phyloP scores from a whole-genome alignment of 2,888 invertebrate genomes.

The Microplitis manilae region DNA sequence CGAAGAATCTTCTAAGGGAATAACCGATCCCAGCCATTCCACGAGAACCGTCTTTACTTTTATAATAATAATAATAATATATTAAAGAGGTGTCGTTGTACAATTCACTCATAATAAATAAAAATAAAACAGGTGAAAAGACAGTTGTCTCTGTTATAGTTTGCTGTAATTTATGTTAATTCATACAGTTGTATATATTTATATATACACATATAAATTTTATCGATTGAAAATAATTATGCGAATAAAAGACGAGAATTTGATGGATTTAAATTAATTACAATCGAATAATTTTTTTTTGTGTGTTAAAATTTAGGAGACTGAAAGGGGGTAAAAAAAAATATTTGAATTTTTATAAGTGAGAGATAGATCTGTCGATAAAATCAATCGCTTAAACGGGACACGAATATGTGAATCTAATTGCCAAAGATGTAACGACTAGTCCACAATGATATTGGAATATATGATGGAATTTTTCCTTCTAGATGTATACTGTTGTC shows the following conservation, averaged over 20 bases:
- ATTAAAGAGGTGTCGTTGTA: not conserved
- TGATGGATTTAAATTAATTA: slow-evolving; percentile 29
- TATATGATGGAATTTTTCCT: not conserved
- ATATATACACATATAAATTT: slow-evolving; percentile 5
- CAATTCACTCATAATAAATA: slow-evolving; percentile 15
- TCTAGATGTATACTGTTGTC: not conserved
- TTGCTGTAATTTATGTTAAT: not conserved
- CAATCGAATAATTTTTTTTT: no score
- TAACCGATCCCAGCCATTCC: slow-evolving; percentile 5
- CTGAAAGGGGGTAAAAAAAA: no score
- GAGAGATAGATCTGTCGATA: slow-evolving; percentile 34
- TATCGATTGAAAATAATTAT: slow-evolving; percentile 25
- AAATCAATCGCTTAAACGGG: slow-evolving; percentile 29
- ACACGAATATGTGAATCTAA: slow-evolving; percentile 25
- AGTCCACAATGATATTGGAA: slow-evolving; percentile 33
- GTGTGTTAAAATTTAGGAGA: no score
- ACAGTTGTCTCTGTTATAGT: not conserved
- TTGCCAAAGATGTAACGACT: slow-evolving; percentile 24
- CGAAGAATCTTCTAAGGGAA: slow-evolving; percentile 20
- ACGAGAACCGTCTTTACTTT: slow-evolving; percentile 2
- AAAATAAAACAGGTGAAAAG: not conserved
- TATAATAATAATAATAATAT: not conserved
- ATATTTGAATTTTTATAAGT: no score
- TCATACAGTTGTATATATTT: slow-evolving; percentile 11
- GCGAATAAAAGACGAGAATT: slow-evolving; percentile 30